Conservation (phyloP, 2,797 vertebrate genomes). For the Argya squamiceps region DNA sequence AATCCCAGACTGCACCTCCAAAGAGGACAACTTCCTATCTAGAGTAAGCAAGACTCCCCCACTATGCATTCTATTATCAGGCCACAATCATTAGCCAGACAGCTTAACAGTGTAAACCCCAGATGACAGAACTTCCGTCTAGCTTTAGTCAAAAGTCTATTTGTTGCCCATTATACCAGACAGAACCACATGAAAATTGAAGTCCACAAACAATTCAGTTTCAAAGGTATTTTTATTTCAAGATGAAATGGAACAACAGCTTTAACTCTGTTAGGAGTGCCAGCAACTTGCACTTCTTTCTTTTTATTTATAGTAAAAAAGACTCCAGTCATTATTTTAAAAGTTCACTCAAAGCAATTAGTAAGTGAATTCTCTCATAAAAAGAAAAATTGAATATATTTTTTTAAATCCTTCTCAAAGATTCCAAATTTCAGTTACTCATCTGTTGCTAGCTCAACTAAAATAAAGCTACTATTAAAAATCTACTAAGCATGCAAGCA, state of each 20-base stretch:
- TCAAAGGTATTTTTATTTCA: not conserved
- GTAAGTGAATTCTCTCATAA: constrained; percentile 10
- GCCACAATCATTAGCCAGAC: not conserved
- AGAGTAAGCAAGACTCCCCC: not conserved
- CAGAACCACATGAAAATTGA: not conserved
- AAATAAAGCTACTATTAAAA: constrained; percentile 70
- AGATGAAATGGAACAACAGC: not conserved
- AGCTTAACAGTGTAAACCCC: not conserved
- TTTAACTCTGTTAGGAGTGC: not conserved
- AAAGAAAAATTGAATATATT: not conserved
- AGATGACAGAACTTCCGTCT: not conserved
- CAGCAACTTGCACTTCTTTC: not conserved
- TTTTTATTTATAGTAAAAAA: not conserved
- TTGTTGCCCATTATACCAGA: not conserved
- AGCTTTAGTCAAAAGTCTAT: not conserved
- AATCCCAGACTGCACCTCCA: not conserved
- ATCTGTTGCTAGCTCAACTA: constrained; percentile 40
- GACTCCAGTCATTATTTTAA: not conserved
- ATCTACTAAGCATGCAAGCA: constrained; percentile 11
- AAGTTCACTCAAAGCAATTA: not conserved
- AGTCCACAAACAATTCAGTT: not conserved
- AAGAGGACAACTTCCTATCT: not conserved
- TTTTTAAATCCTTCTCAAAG: not conserved
- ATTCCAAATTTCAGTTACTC: constrained; percentile 15
- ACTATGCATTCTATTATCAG: not conserved